Percentiles rank a stretch among this genome's conserved stretches.
Conservation (phyloP, 2,797 vertebrate genomes). For the Myotis pilosus region DNA sequence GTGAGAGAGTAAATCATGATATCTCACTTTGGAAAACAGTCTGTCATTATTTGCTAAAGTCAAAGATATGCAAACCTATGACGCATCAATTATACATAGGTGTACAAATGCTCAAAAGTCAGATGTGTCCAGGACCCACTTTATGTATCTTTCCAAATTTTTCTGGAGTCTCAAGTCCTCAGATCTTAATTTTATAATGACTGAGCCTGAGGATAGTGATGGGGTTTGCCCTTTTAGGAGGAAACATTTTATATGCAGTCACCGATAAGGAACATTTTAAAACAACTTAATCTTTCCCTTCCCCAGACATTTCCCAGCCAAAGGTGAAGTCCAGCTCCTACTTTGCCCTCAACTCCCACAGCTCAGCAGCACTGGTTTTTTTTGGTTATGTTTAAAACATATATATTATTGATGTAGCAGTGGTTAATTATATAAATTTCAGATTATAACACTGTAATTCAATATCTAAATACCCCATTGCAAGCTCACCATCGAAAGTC, state of each 20-base stretch:
- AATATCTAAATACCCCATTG: background rate
- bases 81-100: background rate
- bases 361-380: background rate
- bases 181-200: background rate
- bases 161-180: background rate
- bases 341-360: background rate
- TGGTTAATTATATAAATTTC: background rate
- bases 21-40: background rate
- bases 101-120: background rate
- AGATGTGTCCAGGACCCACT: background rate
- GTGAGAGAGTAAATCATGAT: background rate
- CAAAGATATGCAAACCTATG: background rate
- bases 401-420: background rate
- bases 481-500: background rate
- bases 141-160: no score
- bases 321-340: background rate
- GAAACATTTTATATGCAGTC: background rate
- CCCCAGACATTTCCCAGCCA: background rate
- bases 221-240: background rate
- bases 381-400: background rate
- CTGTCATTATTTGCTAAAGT: background rate
- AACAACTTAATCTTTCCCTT: background rate
- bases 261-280: background rate
- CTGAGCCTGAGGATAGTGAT: fast-evolving
- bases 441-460: background rate